Percentiles rank a stretch among this genome's conserved stretches.
phyloP scores from a whole-genome alignment of 2,113 vertebrate genomes.

The Benitochromis conjunctus region DNA sequence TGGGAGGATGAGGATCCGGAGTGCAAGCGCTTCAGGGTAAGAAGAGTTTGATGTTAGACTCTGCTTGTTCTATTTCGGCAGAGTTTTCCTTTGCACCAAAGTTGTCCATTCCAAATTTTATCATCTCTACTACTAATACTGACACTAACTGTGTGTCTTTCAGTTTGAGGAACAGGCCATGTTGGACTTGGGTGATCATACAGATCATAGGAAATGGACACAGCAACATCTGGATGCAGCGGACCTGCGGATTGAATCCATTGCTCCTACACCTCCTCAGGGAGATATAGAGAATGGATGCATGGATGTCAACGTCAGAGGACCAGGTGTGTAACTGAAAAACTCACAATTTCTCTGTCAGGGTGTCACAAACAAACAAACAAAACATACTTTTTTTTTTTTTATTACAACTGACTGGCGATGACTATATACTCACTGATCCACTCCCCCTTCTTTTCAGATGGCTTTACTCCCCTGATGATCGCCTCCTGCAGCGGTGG shows the following conservation, averaged over 20 bases:
- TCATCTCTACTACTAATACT: background rate
- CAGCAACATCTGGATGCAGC: slow-evolving; percentile 84
- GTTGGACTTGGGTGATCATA: slow-evolving; percentile 80
- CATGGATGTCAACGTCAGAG: slow-evolving; percentile 95
- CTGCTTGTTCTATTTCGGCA: background rate
- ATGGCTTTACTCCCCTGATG: slow-evolving; percentile 98
- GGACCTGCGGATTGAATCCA: slow-evolving; percentile 87
- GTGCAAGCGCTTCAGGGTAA: slow-evolving; percentile 88
- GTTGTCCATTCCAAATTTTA: background rate
- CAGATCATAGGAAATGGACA: slow-evolving; percentile 81
- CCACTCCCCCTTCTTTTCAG: slow-evolving; percentile 56
- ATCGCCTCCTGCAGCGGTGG: slow-evolving; percentile 97
- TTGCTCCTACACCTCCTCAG: slow-evolving; percentile 92
- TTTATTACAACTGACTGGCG: background rate
- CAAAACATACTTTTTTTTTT: background rate
- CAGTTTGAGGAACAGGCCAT: slow-evolving; percentile 80
- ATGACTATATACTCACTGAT: background rate
- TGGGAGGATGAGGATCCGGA: slow-evolving; percentile 91
- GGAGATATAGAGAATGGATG: slow-evolving; percentile 93
- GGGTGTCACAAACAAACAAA: background rate
- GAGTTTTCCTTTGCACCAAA: background rate
- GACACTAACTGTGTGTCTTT: background rate
- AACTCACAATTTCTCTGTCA: background rate
- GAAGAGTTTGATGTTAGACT: background rate
- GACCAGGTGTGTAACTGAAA: slow-evolving; percentile 79